Percentiles rank a stretch among this genome's conserved stretches.
Evolutionary conservation across 53 echinoderm and acorn worm genomes (phyloP).

Genomic region (Zoroaster sp.): DNA sequence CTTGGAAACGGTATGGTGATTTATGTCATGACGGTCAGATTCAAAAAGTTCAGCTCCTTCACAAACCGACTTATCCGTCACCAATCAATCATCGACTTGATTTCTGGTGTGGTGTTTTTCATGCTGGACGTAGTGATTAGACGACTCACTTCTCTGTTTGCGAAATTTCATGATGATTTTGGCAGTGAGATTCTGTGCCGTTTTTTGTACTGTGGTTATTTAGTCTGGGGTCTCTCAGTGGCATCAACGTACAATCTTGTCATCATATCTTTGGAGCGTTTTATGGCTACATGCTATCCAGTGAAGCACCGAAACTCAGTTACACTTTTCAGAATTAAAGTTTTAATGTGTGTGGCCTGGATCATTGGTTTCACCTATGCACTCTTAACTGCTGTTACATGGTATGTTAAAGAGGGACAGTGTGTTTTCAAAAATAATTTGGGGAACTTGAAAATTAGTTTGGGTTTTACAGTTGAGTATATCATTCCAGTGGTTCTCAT

Average conservation of each 20-base stretch:
- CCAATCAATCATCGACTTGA: constrained; percentile 18
- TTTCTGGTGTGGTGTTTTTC: constrained; percentile 7
- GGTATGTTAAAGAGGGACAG: no score
- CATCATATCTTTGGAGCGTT: background rate
- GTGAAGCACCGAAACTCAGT: background rate
- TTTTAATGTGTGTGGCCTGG: background rate
- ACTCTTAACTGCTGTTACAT: no score
- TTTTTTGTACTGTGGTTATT: background rate
- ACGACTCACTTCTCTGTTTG: background rate
- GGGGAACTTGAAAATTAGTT: no score
- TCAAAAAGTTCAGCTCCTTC: constrained; percentile 3
- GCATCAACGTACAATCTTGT: constrained; percentile 1
- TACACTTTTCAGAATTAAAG: background rate
- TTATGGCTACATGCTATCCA: background rate
- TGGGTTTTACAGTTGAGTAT: background rate
- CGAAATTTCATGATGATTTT: background rate
- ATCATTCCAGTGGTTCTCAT: background rate
- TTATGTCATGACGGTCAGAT: background rate
- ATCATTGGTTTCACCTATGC: background rate
- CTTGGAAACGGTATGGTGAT: background rate
- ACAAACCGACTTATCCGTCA: background rate
- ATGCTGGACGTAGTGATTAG: background rate
- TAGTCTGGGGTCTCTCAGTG: background rate
- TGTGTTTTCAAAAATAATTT: no score
- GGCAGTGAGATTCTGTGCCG: background rate